Evolutionary conservation across 2,888 invertebrate genomes (phyloP), one percentile per base, ranked within the genome.

Genomic region (Idaea aversata): DNA sequence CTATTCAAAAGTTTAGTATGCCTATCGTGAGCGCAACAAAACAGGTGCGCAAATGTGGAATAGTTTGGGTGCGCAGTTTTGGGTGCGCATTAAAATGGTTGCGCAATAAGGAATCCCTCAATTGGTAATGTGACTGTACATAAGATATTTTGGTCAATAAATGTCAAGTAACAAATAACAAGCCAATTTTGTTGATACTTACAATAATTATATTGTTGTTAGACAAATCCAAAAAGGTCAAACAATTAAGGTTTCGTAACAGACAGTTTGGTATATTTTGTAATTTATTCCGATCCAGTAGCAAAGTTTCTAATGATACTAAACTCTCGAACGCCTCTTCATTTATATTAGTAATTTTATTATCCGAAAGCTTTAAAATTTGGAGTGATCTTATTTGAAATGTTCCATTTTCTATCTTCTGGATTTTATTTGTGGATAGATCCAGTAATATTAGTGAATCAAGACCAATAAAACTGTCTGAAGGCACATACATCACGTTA

Each of bases 361-460:
- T 97, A 73, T 95, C 95, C 0, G 95, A 95, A 13, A 97, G 81
- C 78, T 96, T 95, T 62, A 97, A 87, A 70, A 94, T 91, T 76
- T 94, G 94, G 57, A 97, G 85, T 47, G 91, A 91, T 63, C 81
- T 87, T 62, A 96, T 84, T 62, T 94, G 90, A 75, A 96, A 95
- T 0, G 94, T 88, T 63, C 91, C 91, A 60, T 93, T 93, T 67
- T 94, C 93, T 61, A 97, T 87, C 15, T 85, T 88, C 63, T 93
- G 93, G 71, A 97, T 89, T 76, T 93, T 91, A 84, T 97, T 97
- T 67, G 94, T 94, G 4, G 95, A 95, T 25, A 97, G 85, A 86
- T 97, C 96, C 67, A 97, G 86, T 78, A 96, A 95, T 75, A 94
- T 94, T 16, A 97, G 83, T 3, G 93, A 91, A 7, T 87, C 84